Conservation (phyloP, 2,888 invertebrate species). For the Phengaris alcon region DNA sequence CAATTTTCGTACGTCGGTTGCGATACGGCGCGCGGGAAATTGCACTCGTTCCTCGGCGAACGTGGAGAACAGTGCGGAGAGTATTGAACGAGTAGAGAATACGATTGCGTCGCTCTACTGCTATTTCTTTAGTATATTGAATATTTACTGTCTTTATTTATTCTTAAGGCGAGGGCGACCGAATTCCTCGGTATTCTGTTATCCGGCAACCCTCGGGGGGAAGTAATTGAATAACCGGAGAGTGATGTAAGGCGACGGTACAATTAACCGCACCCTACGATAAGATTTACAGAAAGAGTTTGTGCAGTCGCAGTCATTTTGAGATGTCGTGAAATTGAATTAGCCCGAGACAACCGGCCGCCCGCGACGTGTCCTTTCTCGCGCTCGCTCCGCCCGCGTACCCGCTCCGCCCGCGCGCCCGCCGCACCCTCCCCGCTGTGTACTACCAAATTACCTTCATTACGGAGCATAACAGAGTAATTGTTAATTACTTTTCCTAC, state of each 20-base stretch:
- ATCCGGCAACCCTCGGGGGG: slow-evolving; percentile 23
- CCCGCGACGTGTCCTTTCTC: neutral
- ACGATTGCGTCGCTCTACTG: slow-evolving; percentile 69
- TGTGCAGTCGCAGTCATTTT: slow-evolving; percentile 51
- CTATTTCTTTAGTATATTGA: slow-evolving; percentile 48
- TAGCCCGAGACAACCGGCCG: slow-evolving; percentile 45
- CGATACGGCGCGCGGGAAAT: slow-evolving; percentile 75
- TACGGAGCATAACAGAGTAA: slow-evolving; percentile 53
- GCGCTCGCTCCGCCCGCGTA: neutral
- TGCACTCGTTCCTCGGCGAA: slow-evolving; percentile 66
- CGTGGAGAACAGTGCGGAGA: slow-evolving; percentile 61
- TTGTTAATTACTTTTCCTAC: slow-evolving; percentile 55
- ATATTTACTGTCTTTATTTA: slow-evolving; percentile 35
- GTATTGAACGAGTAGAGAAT: slow-evolving; percentile 61
- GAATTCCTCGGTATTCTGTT: neutral
- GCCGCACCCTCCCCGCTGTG: slow-evolving; percentile 44
- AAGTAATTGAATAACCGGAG: slow-evolving; percentile 38
- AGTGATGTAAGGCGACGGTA: slow-evolving; percentile 40
- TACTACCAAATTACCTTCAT: slow-evolving; percentile 58
- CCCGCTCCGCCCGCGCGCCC: slow-evolving; percentile 35
- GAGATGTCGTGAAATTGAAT: slow-evolving; percentile 58
- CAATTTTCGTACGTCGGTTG: slow-evolving; percentile 76
- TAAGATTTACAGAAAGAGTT: slow-evolving; percentile 49
- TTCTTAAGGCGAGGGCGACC: neutral
- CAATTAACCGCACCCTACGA: slow-evolving; percentile 40